Base-by-base conservation (phyloP, 2,888 invertebrate genomes). In the Cheilosia impressa region DNA sequence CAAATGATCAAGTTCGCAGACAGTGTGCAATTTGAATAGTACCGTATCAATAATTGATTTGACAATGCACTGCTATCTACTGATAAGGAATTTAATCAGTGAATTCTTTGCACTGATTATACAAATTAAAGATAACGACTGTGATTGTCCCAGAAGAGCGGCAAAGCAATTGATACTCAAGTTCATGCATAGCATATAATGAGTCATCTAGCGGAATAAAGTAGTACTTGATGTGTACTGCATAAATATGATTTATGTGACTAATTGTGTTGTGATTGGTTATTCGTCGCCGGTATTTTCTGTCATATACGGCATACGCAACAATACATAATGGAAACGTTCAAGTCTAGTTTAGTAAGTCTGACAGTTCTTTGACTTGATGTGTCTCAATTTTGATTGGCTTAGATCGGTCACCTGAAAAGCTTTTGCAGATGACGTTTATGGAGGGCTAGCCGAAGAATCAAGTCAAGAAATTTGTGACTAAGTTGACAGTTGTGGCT, bases 51-150 rank as follows among this genome's bases (percentile, higher is more conserved):
- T 60, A 65, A 55, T 13, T 57, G 45, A 38, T 57, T 63, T 19
- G 55, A 68, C 27, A 57, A 15, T 50, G 43, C 77, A 63, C 15
- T 34, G 19, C 17, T 31, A 53, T 47, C 19, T 27, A 52, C 27
- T 52, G 65, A 55, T 73, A 73, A 82, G 52, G 7, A 58, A 60
- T 76, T 65, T 76, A 65, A 82, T 83, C 82, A 57, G 24, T 53
- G 1, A 58, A 24, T 43, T 69, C 45, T 68, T 38, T 13, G n/a
- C n/a, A 27, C 43, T 19, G 17, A 2, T 3, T 31, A 41, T 43
- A 41, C 10, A 15, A 19, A 43, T 27, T 34, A n/a, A 53, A 53
- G 43, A 41, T 45, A 43, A 17, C 41, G 43, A 45, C 9, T 7
- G 22, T 50, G 34, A 4, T 13, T 34, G 5, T 34, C 27, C 2